Base-by-base conservation (phyloP, 2,113 vertebrate genomes). In the Thinocorus orbignyianus region DNA sequence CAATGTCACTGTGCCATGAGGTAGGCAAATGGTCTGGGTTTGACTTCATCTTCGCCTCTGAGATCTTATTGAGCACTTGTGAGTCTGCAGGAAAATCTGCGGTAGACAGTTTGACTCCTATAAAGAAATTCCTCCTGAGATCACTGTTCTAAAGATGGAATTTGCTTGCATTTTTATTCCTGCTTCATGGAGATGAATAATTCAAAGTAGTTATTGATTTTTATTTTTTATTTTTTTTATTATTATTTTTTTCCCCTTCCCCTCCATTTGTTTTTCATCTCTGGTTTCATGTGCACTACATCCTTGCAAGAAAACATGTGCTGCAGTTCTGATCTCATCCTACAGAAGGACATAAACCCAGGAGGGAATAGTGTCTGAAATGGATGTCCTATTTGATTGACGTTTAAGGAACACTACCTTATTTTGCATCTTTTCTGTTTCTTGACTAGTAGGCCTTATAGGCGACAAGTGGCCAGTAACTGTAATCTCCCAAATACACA, bases 131-230 rank as follows among this genome's bases (percentile, higher is more conserved):
- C 78, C 58, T 54, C 37, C 30, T 66, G 70, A 23, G 69, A 46
- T 69, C 25, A 30, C 54, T 77, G 60, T 78, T 90, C 42, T 72
- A 25, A 91, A 90, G 92, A 73, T 85, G 58, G 60, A 13, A 48
- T 73, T 91, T 85, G 66, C 90, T 90, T 96, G 93, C 71, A 31
- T 60, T 95, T 96, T 89, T 93, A 81, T 92, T 94, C 91, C 62
- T 96, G 3, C 94, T 93, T 96, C 35, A 55, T 37, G 61, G 30
- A 35, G 37, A 92, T 95, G 17, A 97, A 96, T 97, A 96, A 97
- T 97, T 94, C 81, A 95, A 86, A 79, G 54, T 58, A 24, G 46
- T 81, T 90, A 95, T 96, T 80, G 92, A 97, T 96, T 95, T 42
- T 70, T 51, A 6, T 17, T n/a, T 9, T 8, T 6, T 44, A 9